Percentiles rank a stretch among this genome's conserved stretches.
Conservation (phyloP, 2,888 invertebrate species). For the Iselma pallidipennis region DNA sequence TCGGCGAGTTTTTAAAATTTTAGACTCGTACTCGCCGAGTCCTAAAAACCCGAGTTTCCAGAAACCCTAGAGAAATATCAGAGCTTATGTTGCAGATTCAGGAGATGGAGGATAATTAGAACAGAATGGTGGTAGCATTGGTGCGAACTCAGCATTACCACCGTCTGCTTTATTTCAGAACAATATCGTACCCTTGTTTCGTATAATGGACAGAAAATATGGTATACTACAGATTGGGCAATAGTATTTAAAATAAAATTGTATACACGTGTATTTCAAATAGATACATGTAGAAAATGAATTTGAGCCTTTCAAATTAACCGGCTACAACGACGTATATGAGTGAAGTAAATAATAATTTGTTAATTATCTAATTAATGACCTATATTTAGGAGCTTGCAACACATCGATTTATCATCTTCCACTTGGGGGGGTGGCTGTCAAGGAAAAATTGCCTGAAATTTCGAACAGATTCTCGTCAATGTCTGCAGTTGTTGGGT, state of each 20-base stretch:
- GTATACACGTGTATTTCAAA: slow-evolving; percentile 3
- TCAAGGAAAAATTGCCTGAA: slow-evolving; percentile 9
- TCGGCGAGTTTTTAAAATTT: too few relatives aligned
- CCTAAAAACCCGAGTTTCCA: too few relatives aligned
- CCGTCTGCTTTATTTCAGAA: not conserved
- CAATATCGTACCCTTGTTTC: slow-evolving; percentile 29
- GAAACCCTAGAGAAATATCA: slow-evolving; percentile 34
- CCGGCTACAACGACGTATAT: not conserved
- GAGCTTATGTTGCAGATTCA: slow-evolving; percentile 33
- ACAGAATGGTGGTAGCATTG: slow-evolving; percentile 3
- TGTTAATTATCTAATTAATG: not conserved
- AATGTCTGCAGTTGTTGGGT: slow-evolving; percentile 23
- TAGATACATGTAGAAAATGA: too few relatives aligned
- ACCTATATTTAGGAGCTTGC: slow-evolving; percentile 15
- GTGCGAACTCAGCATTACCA: slow-evolving; percentile 17
- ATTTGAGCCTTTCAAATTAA: too few relatives aligned
- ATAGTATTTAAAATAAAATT: slow-evolving; percentile 28
- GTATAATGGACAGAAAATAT: slow-evolving; percentile 39
- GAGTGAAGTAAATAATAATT: not conserved
- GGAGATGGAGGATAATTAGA: slow-evolving; percentile 28
- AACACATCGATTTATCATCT: slow-evolving; percentile 17
- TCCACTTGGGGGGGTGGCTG: slow-evolving; percentile 8
- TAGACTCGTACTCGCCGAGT: too few relatives aligned
- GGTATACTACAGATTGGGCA: slow-evolving; percentile 24
- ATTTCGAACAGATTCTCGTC: slow-evolving; percentile 14